These are phyloP conservation scores for Eulemur mongoz DNA, from an alignment of 2,797 vertebrate species.

Conservation along the genomic window DNA sequence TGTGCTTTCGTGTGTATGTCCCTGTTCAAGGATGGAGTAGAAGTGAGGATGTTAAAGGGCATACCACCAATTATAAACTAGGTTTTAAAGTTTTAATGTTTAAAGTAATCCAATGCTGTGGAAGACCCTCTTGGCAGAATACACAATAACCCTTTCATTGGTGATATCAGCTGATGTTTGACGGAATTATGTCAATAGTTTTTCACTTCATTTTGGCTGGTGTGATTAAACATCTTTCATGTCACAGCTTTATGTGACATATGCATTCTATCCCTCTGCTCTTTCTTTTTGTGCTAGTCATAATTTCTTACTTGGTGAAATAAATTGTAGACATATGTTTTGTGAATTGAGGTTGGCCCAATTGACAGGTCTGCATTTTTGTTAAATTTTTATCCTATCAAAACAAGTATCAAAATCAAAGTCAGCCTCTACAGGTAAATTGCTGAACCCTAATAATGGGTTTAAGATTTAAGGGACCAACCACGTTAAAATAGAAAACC, in stretches of 20 bases:
- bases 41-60: neutral
- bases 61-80: neutral
- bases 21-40: neutral
- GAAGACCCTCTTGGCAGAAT: neutral
- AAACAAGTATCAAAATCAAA: slow-evolving; percentile 18
- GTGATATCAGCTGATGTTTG: neutral
- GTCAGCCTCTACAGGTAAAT: neutral
- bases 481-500: neutral
- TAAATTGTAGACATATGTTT: neutral
- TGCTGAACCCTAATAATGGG: neutral
- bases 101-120: neutral
- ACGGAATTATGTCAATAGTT: neutral
- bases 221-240: neutral
- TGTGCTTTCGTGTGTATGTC: neutral
- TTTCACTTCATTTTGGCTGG: neutral
- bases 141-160: neutral
- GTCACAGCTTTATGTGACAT: neutral
- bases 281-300: neutral
- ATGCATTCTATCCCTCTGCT: neutral
- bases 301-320: neutral
- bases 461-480: neutral
- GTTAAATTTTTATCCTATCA: neutral
- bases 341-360: neutral
- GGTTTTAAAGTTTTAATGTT: neutral
- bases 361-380: neutral